A percentile compares a stretch with the other conserved stretches of the same genome.
phyloP scores from a whole-genome alignment of 2,888 invertebrate species.

The Himalopsyche anomala region DNA sequence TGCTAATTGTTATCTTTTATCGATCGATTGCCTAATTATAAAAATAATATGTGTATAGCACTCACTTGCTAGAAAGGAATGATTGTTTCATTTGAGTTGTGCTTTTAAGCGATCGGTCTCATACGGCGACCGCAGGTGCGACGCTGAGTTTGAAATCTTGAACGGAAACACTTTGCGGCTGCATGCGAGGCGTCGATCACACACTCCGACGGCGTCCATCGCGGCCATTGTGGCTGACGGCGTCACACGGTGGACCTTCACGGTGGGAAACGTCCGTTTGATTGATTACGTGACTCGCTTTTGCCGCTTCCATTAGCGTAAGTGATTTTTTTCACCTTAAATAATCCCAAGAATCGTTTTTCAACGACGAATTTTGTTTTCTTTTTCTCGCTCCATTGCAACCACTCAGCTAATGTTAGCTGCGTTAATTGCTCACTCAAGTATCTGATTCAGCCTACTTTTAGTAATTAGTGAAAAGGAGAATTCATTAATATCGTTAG shows the following conservation, averaged over 20 bases:
- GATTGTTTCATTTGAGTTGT: background rate
- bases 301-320: conserved; percentile 57
- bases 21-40: too few species aligned
- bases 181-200: conserved; percentile 34
- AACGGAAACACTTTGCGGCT: conserved; percentile 20
- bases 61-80: background rate
- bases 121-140: background rate
- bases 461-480: background rate
- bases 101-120: conserved; percentile 8
- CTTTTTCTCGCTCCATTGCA: background rate
- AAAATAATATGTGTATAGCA: background rate
- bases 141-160: conserved; percentile 11
- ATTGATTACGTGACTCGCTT: conserved; percentile 60
- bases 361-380: background rate
- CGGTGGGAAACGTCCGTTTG: conserved; percentile 50
- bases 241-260: conserved; percentile 23
- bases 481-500: too few species aligned
- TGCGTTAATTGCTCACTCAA: background rate
- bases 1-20: too few species aligned
- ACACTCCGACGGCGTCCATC: conserved; percentile 15
- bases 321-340: conserved; percentile 53
- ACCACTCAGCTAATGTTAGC: conserved; percentile 14
- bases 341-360: conserved; percentile 24
- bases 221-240: conserved; percentile 14
- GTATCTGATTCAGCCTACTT: background rate